These are phyloP conservation scores for Molothrus ater DNA, from an alignment of 2,797 vertebrate species.

Conservation along the genomic window DNA sequence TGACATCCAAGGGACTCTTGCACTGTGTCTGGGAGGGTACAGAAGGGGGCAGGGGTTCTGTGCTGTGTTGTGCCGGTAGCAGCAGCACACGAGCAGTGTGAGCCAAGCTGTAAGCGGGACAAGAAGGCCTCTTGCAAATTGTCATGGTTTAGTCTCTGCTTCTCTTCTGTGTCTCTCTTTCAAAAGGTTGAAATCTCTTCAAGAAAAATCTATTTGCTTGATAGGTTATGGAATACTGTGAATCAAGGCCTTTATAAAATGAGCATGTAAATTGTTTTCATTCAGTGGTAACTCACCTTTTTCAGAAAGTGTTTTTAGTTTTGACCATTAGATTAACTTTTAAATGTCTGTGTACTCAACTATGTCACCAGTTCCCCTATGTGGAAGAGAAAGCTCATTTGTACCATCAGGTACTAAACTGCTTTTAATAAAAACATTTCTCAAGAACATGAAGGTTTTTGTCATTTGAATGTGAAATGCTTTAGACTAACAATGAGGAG, in stretches of 20 bases:
- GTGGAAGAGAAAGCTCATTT: not conserved
- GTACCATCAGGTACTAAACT: not conserved
- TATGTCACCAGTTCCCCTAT: not conserved
- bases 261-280: not conserved
- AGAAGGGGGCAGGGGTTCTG: not conserved
- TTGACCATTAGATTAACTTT: not conserved
- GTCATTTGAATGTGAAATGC: not conserved
- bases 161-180: not conserved
- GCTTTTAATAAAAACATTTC: not conserved
- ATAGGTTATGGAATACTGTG: not conserved
- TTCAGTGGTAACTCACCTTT: not conserved
- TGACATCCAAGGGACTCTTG: not conserved
- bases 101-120: not conserved
- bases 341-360: not conserved
- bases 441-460: not conserved
- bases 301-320: not conserved
- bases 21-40: not conserved
- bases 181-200: not conserved
- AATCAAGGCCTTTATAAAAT: not conserved
- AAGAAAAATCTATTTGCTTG: not conserved
- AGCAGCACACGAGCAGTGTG: rapidly evolving
- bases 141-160: not conserved
- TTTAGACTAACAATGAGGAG: not conserved
- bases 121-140: rapidly evolving
- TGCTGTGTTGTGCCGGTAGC: not conserved